These are phyloP conservation scores for Ornithoptera priamus DNA, from an alignment of 2,888 invertebrate genomes.

Conservation along the genomic window DNA sequence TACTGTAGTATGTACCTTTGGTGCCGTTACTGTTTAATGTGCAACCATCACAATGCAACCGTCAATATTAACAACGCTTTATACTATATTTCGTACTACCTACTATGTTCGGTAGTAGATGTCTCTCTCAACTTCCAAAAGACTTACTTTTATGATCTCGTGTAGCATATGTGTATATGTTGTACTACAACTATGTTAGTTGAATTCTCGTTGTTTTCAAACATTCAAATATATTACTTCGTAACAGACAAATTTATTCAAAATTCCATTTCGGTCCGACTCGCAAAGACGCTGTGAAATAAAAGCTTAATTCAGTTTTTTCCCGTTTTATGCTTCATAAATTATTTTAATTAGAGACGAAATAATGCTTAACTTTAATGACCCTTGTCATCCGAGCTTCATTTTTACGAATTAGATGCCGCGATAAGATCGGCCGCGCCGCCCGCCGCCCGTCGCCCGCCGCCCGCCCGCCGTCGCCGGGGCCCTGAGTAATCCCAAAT, in stretches of 20 bases:
- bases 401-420: constrained; percentile 27
- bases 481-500: constrained; percentile 12
- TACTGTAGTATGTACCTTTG: too few species aligned
- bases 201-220: neutral
- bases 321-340: constrained; percentile 22
- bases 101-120: too few species aligned
- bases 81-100: too few species aligned
- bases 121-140: too few species aligned
- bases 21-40: too few species aligned
- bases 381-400: constrained; percentile 25
- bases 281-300: neutral
- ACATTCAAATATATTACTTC: neutral
- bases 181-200: too few species aligned
- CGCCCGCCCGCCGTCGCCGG: neutral
- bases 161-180: too few species aligned
- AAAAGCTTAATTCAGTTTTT: constrained; percentile 13
- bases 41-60: too few species aligned
- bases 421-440: constrained; percentile 16
- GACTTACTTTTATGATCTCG: too few species aligned
- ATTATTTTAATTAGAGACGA: constrained; percentile 24
- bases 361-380: constrained; percentile 24
- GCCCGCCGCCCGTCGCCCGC: neutral
- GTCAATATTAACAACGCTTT: too few species aligned
- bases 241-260: neutral
- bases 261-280: constrained; percentile 8